phyloP scores from a whole-genome alignment of 2,113 vertebrate genomes.

The Microtus richardsoni region DNA sequence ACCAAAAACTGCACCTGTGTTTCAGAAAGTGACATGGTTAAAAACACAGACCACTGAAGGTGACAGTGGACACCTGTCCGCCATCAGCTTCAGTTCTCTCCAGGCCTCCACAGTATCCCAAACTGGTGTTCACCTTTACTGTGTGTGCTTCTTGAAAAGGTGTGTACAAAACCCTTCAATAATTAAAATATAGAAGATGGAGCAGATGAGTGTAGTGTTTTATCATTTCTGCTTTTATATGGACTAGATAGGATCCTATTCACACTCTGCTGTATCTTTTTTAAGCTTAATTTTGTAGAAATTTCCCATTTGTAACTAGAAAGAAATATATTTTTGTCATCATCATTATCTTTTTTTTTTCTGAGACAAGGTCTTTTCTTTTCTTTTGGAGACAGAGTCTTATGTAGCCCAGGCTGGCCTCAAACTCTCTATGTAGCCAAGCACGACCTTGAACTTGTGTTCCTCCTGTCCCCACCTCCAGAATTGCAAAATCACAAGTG shows the following conservation, averaged over 20 bases:
- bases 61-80: not conserved
- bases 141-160: not conserved
- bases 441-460: not conserved
- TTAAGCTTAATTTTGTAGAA: not conserved
- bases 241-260: not conserved
- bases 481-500: not conserved
- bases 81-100: accelerated
- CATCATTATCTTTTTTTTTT: not conserved
- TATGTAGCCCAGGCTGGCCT: not conserved
- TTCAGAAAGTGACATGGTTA: not conserved
- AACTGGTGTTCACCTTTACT: no score
- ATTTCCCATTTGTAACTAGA: not conserved
- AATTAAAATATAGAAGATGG: not conserved
- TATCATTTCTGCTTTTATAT: not conserved
- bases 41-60: not conserved
- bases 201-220: not conserved
- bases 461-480: not conserved
- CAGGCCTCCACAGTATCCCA: accelerated
- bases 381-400: not conserved
- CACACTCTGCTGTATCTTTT: not conserved
- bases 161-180: not conserved
- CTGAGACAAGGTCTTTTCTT: not conserved
- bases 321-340: not conserved
- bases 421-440: not conserved
- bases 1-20: no score